Conservation (phyloP, 2,888 invertebrate species). For the Agriopis aurantiaria region DNA sequence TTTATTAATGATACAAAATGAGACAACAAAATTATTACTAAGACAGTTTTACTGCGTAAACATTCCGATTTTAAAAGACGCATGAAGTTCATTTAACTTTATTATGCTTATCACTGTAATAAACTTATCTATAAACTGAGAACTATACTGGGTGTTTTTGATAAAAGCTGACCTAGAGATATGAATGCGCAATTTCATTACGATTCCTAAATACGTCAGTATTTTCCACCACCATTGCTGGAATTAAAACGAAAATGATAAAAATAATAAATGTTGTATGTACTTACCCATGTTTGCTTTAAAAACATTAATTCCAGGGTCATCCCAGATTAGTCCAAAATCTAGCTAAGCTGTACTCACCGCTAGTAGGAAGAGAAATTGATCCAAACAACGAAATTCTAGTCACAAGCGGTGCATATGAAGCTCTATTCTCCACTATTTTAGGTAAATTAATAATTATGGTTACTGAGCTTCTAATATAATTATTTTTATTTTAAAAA, state of each 20-base stretch:
- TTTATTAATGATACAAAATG: too few species aligned
- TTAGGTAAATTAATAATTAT: constrained; percentile 76
- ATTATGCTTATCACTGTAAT: neutral
- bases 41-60: too few species aligned
- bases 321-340: constrained; percentile 95
- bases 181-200: neutral
- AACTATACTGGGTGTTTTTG: neutral
- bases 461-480: too few species aligned
- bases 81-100: neutral
- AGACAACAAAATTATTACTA: too few species aligned
- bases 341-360: constrained; percentile 94
- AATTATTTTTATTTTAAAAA: too few species aligned
- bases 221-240: neutral
- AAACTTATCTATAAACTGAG: constrained; percentile 1
- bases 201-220: neutral
- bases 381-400: constrained; percentile 95
- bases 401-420: constrained; percentile 97
- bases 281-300: neutral
- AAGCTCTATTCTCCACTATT: constrained; percentile 95
- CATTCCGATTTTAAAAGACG: neutral
- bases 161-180: neutral
- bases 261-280: too few species aligned
- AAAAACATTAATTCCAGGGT: constrained; percentile 88
- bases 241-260: neutral
- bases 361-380: constrained; percentile 90